These are phyloP conservation scores for Drosophila limbata DNA, from an alignment of 2,888 invertebrate species.

Conservation along the genomic window DNA sequence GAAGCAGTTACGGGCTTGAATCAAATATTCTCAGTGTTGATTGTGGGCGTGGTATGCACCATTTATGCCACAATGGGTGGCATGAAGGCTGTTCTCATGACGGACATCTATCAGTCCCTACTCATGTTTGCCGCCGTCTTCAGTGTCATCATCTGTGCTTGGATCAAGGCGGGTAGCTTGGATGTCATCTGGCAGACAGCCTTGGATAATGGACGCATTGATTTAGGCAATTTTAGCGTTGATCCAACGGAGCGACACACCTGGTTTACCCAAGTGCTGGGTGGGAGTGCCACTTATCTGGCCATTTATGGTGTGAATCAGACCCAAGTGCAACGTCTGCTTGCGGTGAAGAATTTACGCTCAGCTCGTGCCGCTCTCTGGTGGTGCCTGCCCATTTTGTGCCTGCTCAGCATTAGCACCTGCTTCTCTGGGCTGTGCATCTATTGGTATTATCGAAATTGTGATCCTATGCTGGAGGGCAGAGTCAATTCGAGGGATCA, in stretches of 20 bases:
- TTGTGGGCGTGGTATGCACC: conserved; percentile 90
- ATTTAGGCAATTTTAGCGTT: conserved; percentile 89
- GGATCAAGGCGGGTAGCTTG: conserved; percentile 90
- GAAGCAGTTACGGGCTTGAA: conserved; percentile 94
- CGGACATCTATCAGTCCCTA: conserved; percentile 93
- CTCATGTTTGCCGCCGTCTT: conserved; percentile 94
- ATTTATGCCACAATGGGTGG: conserved; percentile 95
- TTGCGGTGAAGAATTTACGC: conserved; percentile 90
- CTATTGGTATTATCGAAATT: conserved; percentile 92
- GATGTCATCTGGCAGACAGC: conserved; percentile 90
- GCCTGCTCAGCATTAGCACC: conserved; percentile 90
- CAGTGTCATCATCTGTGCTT: conserved; percentile 91
- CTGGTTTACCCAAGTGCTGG: conserved; percentile 92
- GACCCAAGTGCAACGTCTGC: conserved; percentile 91
- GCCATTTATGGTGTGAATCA: conserved; percentile 95
- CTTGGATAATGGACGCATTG: conserved; percentile 89
- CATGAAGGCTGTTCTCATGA: conserved; percentile 95
- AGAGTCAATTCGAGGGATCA: conserved; percentile 90
- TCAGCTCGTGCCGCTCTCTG: conserved; percentile 91
- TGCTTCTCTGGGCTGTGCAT: conserved; percentile 93
- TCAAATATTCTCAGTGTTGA: conserved; percentile 89
- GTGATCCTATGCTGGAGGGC: conserved; percentile 90
- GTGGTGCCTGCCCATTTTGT: conserved; percentile 93
- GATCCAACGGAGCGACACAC: conserved; percentile 94
- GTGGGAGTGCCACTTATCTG: conserved; percentile 92